These are phyloP conservation scores for Nasalis larvatus DNA, from an alignment of 2,113 vertebrate species.

Conservation along the genomic window DNA sequence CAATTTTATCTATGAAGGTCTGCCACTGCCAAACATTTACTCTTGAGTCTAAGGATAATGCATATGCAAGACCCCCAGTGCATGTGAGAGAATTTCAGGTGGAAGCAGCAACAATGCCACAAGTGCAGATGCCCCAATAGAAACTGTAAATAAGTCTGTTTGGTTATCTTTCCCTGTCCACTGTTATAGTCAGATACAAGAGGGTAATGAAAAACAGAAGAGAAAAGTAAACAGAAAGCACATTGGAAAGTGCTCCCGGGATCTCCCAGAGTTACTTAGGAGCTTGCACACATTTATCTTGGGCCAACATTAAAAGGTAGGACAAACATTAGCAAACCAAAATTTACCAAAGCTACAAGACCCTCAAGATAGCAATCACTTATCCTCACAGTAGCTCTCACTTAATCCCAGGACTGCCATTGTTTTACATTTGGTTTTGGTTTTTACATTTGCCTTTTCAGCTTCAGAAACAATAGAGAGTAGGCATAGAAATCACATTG, in stretches of 20 bases:
- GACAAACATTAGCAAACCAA: background rate
- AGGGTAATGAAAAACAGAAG: background rate
- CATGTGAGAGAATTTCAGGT: background rate
- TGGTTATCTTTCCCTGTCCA: background rate
- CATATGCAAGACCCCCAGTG: rapidly evolving
- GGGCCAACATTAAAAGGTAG: background rate
- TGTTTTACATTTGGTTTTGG: too few relatives aligned
- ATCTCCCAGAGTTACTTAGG: background rate
- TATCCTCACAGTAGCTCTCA: background rate
- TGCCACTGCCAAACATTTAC: background rate
- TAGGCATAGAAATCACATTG: too few relatives aligned
- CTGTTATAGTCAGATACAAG: background rate
- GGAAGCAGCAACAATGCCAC: background rate
- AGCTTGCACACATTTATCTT: background rate
- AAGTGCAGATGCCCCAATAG: too few relatives aligned
- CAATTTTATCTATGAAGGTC: background rate
- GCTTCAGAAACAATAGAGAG: background rate
- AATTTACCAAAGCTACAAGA: background rate
- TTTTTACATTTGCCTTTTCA: background rate
- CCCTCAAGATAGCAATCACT: too few relatives aligned
- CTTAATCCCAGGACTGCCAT: background rate
- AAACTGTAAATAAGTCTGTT: background rate
- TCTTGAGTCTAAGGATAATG: background rate
- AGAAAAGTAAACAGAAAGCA: background rate
- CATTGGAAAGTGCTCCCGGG: background rate